Evolutionary conservation across 2,113 vertebrate species (phyloP), one percentile per base, ranked within the genome.

Genomic region (Coreoperca whiteheadi): DNA sequence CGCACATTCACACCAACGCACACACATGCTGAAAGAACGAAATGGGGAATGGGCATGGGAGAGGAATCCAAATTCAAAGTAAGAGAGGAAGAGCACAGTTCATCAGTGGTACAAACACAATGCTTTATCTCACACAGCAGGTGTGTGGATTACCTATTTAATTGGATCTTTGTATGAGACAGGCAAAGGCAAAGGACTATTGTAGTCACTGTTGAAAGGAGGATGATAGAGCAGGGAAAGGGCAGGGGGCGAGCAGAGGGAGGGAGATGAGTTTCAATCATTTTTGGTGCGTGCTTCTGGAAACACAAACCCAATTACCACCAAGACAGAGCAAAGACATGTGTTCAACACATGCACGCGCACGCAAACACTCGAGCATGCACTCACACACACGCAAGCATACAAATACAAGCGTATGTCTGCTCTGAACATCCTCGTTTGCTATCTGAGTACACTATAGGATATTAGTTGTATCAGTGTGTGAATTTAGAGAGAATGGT

Each of bases 131-230:
- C 63, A 75, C 86, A 74, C 79, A 73, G 90, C 65, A 87, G 85
- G 77, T 86, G 84, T 89, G 78, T 77, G 82, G 80, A 81, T 89
- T 88, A 78, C 75, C 74, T 68, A 85, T 89, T 81, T 88, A 90
- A 93, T 87, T 93, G 77, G 74, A 84, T 90, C 75, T 71, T 75
- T 85, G 64, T 81, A 15, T 57, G 53, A 82, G 32, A n/a, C 32
- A 50, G 48, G 43, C 34, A 66, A 71, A 89, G 72, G 64, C 56
- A 88, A 83, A 82, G 53, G 37, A 37, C 56, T 25, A 48, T 68
- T 88, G 86, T 88, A 67, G 78, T 73, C 46, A 59, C 11, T 50
- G 72, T 12, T 77, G 72, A 87, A 77, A 84, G 34, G 51, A 28
- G 21, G 59, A 10, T 50, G 63, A 74, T 39, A 51, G 75, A 77